Percentiles rank a stretch among this genome's conserved stretches.
phyloP scores from a whole-genome alignment of 1,140 invertebrate species.

The Tetramorium parvispinum region DNA sequence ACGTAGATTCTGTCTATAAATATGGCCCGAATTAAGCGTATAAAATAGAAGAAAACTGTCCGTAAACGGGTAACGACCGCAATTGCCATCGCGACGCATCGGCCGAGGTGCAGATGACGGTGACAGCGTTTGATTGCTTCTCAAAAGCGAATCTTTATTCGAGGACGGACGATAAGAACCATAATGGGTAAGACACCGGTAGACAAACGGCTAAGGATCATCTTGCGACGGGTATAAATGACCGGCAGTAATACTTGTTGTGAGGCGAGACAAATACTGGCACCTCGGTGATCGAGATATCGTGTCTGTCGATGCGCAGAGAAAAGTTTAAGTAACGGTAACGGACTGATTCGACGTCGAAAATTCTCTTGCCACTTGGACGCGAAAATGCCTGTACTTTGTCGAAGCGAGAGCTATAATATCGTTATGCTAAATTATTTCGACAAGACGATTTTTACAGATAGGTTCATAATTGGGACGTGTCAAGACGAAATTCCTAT shows the following conservation, averaged over 20 bases:
- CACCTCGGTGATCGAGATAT: constrained; percentile 33
- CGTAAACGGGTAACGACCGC: constrained; percentile 32
- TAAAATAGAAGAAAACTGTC: constrained; percentile 21
- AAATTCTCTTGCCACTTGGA: constrained; percentile 67
- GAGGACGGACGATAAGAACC: constrained; percentile 70
- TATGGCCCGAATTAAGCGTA: constrained; percentile 50
- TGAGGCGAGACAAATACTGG: constrained; percentile 63
- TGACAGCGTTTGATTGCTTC: neutral
- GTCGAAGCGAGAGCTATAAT: constrained; percentile 21
- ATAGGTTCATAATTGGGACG: constrained; percentile 77
- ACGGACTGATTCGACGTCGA: constrained; percentile 24
- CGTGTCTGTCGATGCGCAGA: constrained; percentile 14
- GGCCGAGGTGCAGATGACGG: neutral
- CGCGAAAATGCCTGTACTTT: neutral
- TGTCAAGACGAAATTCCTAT: constrained; percentile 72
- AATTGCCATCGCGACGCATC: constrained; percentile 22
- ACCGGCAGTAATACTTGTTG: constrained; percentile 68
- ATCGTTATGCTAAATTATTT: constrained; percentile 24
- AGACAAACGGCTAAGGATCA: constrained; percentile 40
- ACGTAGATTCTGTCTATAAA: constrained; percentile 33
- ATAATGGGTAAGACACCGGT: constrained; percentile 31
- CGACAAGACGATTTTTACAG: constrained; percentile 68
- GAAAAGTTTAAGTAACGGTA: constrained; percentile 65
- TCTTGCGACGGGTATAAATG: constrained; percentile 33
- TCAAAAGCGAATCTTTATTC: constrained; percentile 63